A percentile compares a stretch with the other conserved stretches of the same genome.
These are phyloP conservation scores for Tetanocera ferruginea DNA, from an alignment of 2,888 invertebrate species.

Conservation along the genomic window DNA sequence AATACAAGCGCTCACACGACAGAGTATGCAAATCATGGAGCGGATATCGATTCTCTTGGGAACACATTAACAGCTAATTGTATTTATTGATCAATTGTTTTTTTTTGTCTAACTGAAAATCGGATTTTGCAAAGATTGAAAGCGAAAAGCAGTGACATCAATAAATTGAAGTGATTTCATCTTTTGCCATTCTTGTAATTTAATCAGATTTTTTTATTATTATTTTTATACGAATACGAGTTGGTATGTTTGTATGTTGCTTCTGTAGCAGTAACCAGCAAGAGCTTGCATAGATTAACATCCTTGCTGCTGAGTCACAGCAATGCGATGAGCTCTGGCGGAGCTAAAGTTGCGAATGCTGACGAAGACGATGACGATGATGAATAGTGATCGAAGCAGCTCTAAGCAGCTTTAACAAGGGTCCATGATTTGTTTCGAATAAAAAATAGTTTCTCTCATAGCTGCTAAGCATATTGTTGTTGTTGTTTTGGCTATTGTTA, in stretches of 20 bases:
- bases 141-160: not conserved
- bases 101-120: not conserved
- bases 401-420: not conserved
- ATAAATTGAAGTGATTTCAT: not conserved
- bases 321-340: not conserved
- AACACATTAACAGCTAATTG: constrained; percentile 1
- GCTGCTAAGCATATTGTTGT: not conserved
- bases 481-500: not conserved
- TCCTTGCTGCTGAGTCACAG: too few relatives aligned
- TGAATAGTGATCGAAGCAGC: not conserved
- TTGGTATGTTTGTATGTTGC: too few relatives aligned
- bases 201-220: not conserved
- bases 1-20: not conserved
- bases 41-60: not conserved
- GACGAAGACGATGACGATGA: not conserved
- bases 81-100: constrained; percentile 3
- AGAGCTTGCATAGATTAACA: too few relatives aligned
- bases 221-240: too few relatives aligned
- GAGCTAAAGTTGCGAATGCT: not conserved
- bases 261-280: too few relatives aligned
- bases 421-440: not conserved
- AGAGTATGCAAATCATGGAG: not conserved
- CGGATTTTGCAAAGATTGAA: not conserved
- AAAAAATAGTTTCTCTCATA: not conserved
- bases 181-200: not conserved